Conservation (phyloP, 2,113 vertebrate genomes). For the Channa maculata region DNA sequence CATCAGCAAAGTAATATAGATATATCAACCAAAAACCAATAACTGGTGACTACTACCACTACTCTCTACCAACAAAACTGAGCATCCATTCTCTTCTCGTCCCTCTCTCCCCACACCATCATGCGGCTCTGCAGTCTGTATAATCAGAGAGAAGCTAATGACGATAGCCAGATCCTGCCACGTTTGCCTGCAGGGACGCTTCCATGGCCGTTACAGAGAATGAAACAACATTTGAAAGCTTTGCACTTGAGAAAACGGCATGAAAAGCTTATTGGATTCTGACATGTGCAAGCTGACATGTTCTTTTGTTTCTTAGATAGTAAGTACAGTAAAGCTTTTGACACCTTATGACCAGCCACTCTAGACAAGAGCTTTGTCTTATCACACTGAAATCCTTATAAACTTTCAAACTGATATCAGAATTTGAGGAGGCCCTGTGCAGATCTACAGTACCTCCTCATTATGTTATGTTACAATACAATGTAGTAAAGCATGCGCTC, state of each 20-base stretch:
- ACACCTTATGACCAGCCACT: conserved; percentile 1
- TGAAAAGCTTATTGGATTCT: too few relatives aligned
- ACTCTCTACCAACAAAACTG: not conserved
- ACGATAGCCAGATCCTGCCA: not conserved
- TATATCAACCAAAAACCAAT: conserved; percentile 10
- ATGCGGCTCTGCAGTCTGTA: not conserved
- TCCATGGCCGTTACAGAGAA: not conserved
- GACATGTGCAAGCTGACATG: too few relatives aligned
- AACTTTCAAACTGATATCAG: not conserved
- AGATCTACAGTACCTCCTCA: too few relatives aligned
- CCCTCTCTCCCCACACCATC: not conserved
- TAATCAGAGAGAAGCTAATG: conserved; percentile 23
- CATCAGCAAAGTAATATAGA: not conserved
- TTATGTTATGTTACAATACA: too few relatives aligned
- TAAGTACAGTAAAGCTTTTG: not conserved
- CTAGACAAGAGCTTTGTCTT: not conserved
- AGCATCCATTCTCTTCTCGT: not conserved
- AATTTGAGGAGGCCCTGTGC: not conserved
- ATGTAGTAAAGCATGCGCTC: too few relatives aligned
- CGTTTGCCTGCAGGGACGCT: not conserved
- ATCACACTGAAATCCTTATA: conserved; percentile 1
- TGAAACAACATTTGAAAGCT: not conserved
- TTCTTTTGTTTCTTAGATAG: too few relatives aligned
- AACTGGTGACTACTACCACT: not conserved
- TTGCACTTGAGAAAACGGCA: too few relatives aligned